phyloP scores from a whole-genome alignment of 2,113 vertebrate species.

The Tachysurus vachellii region DNA sequence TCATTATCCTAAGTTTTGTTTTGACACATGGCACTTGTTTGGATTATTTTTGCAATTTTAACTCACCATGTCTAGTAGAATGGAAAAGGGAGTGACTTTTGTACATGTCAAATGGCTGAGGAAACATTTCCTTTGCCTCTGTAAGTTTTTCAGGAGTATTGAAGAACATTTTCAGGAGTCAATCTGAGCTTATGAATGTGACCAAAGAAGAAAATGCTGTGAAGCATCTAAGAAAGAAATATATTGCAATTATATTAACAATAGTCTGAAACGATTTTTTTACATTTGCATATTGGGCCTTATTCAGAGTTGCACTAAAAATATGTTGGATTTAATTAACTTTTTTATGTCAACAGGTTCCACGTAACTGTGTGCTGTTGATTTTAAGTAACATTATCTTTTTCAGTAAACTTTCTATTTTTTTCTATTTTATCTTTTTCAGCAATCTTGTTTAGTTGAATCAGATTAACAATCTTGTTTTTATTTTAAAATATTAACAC shows the following conservation, averaged over 20 bases:
- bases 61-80: constrained; percentile 39
- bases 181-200: neutral
- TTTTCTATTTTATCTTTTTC: too few species aligned
- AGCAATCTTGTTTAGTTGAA: too few species aligned
- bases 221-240: constrained; percentile 36
- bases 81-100: constrained; percentile 41
- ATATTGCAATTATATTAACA: neutral
- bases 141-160: neutral
- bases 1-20: neutral
- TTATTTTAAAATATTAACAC: too few species aligned
- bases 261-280: neutral
- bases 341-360: too few species aligned
- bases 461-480: too few species aligned
- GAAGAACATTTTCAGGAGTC: constrained; percentile 17
- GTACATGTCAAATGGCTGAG: constrained; percentile 30
- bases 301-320: too few species aligned
- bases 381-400: too few species aligned
- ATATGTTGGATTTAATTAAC: too few species aligned
- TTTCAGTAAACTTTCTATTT: too few species aligned
- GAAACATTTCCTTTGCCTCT: neutral
- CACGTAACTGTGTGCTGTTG: too few species aligned
- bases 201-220: constrained; percentile 47
- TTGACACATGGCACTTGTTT: neutral
- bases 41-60: neutral
- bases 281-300: neutral